Conservation (phyloP, 1,140 invertebrate genomes). For the Chironomus tepperi region DNA sequence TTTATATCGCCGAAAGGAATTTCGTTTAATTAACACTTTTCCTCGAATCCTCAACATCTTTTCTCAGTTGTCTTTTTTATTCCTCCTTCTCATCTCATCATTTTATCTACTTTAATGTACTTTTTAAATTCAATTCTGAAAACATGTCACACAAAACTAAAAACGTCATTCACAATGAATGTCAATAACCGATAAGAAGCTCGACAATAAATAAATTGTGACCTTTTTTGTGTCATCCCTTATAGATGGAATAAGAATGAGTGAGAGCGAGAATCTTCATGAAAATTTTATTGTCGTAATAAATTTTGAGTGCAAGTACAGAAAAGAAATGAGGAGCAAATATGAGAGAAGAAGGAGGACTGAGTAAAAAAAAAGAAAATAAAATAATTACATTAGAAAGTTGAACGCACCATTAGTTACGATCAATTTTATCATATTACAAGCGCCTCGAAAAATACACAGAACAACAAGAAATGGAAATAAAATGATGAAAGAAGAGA, state of each 20-base stretch:
- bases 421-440: neutral
- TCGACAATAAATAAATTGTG: no score
- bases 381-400: constrained; percentile 15
- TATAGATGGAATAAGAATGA: neutral
- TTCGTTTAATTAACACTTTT: constrained; percentile 14
- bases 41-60: neutral
- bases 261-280: neutral
- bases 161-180: neutral
- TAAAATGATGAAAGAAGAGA: neutral
- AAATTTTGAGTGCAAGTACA: neutral
- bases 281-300: neutral
- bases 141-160: neutral
- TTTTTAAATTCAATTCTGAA: neutral
- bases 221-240: no score
- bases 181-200: constrained; percentile 1
- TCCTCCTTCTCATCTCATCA: no score
- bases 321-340: no score
- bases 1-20: neutral
- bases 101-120: no score
- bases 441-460: neutral
- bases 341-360: no score
- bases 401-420: constrained; percentile 22
- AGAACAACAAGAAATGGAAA: neutral
- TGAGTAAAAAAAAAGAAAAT: neutral
- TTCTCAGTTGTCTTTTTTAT: neutral